Evolutionary conservation across 2,113 vertebrate species (phyloP).

Genomic region (Eretmochelys imbricata): DNA sequence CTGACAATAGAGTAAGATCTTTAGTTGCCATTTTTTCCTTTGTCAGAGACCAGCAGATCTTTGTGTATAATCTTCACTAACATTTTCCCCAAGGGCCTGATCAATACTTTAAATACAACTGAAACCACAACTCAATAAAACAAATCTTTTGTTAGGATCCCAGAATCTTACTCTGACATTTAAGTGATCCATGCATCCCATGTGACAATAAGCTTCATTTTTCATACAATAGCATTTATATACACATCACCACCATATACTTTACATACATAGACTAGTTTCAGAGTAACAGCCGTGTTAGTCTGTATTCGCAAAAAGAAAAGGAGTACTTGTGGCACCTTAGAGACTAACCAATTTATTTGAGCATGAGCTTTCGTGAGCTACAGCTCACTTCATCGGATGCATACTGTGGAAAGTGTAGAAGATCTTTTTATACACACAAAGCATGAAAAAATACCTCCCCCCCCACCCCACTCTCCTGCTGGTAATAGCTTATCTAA

Average conservation of each 20-base stretch:
- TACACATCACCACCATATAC: not conserved
- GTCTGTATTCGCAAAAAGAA: too few relatives aligned
- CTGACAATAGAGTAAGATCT: not conserved
- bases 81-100: not conserved
- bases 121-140: not conserved
- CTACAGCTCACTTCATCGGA: too few relatives aligned
- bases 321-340: too few relatives aligned
- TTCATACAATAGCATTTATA: not conserved
- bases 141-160: not conserved
- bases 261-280: not conserved
- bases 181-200: not conserved
- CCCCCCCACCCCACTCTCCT: too few relatives aligned
- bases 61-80: not conserved
- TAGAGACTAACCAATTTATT: too few relatives aligned
- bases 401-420: too few relatives aligned
- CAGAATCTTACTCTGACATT: not conserved
- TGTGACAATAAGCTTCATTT: not conserved
- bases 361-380: too few relatives aligned
- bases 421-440: too few relatives aligned
- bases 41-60: not conserved
- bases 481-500: too few relatives aligned
- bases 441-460: too few relatives aligned
- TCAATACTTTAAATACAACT: not conserved
- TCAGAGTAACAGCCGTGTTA: too few relatives aligned
- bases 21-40: not conserved